Percentiles rank a stretch among this genome's conserved stretches.
phyloP scores from a whole-genome alignment of 2,113 vertebrate species.

The Polypterus senegalus region DNA sequence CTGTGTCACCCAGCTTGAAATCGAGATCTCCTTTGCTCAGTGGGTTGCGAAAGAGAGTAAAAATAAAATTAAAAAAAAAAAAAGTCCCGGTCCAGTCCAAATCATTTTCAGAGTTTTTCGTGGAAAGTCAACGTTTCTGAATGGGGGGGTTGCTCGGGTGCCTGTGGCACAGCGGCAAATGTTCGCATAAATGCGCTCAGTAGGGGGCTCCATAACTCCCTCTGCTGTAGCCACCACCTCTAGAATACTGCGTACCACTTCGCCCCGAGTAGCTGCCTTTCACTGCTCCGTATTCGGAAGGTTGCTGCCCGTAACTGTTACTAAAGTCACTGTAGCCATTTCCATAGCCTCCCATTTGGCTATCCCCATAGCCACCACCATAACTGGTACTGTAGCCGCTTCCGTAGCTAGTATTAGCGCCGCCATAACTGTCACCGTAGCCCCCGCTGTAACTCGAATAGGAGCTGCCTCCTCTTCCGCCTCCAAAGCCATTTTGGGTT shows the following conservation, averaged over 20 bases:
- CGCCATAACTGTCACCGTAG: conserved; percentile 34
- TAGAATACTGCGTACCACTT: conserved; percentile 69
- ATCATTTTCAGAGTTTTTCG: too few relatives aligned
- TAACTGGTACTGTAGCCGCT: conserved; percentile 43
- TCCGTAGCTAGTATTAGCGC: conserved; percentile 28
- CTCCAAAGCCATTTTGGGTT: conserved; percentile 40
- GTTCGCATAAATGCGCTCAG: too few relatives aligned
- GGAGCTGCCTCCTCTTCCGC: conserved; percentile 35
- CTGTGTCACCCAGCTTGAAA: too few relatives aligned
- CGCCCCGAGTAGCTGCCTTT: conserved; percentile 68
- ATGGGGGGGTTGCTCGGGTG: too few relatives aligned
- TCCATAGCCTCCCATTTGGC: conserved; percentile 63
- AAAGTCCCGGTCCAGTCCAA: too few relatives aligned
- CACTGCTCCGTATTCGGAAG: conserved; percentile 81
- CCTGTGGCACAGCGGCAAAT: too few relatives aligned
- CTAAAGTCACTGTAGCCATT: conserved; percentile 85
- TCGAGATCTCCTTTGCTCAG: too few relatives aligned
- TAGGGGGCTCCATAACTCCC: conserved; percentile 25
- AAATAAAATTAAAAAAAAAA: too few relatives aligned
- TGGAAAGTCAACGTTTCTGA: too few relatives aligned
- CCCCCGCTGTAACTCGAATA: conserved; percentile 57
- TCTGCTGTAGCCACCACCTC: conserved; percentile 61
- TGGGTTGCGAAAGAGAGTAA: too few relatives aligned
- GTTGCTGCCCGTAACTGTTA: conserved; percentile 78
- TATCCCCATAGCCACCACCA: conserved; percentile 46